Evolutionary conservation across 2,113 vertebrate genomes (phyloP).

Genomic region (Pituophis catenifer): DNA sequence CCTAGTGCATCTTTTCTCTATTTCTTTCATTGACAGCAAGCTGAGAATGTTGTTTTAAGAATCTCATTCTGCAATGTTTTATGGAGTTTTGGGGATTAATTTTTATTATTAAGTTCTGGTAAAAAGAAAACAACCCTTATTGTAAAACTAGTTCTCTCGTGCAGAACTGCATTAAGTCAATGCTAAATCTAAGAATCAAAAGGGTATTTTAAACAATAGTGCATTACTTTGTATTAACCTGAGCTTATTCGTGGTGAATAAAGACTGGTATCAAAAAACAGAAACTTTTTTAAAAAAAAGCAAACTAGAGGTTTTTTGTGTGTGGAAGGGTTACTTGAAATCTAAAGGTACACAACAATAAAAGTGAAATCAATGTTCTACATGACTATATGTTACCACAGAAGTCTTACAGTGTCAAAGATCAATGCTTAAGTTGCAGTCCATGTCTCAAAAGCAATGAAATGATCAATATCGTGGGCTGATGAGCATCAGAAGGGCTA

Average conservation of each 20-base stretch:
- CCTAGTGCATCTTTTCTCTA: neutral
- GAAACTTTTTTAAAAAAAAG: neutral
- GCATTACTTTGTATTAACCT: neutral
- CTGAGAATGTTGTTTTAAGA: neutral
- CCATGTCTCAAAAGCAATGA: conserved; percentile 10
- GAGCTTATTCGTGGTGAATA: neutral
- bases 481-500: conserved; percentile 22
- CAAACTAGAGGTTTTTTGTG: neutral
- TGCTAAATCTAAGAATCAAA: neutral
- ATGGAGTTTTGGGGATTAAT: neutral
- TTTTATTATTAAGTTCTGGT: neutral
- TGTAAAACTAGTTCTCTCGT: neutral
- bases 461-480: neutral
- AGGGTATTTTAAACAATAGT: accelerated
- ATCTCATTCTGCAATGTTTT: neutral
- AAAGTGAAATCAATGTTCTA: conserved; percentile 23
- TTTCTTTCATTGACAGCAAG: neutral
- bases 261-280: neutral
- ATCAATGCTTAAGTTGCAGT: conserved; percentile 22
- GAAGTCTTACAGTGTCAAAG: conserved; percentile 11
- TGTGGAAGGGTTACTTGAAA: neutral
- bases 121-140: neutral
- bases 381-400: neutral
- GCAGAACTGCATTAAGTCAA: neutral
- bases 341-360: conserved; percentile 16